phyloP scores from a whole-genome alignment of 2,797 vertebrate genomes.

The Passerculus sandwichensis region DNA sequence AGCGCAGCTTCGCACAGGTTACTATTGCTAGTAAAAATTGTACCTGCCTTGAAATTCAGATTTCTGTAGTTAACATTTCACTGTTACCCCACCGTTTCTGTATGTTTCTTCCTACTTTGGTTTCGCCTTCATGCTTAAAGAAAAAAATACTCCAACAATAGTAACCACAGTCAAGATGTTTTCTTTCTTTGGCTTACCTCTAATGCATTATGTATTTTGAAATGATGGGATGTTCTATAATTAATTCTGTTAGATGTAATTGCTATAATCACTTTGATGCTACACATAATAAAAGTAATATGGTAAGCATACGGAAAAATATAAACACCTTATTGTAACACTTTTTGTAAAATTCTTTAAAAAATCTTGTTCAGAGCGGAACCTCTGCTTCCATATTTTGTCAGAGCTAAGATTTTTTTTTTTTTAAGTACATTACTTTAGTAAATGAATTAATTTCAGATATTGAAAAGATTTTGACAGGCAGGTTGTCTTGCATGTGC shows the following conservation, averaged over 20 bases:
- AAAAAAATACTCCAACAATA: constrained; percentile 66
- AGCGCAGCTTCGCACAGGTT: constrained; percentile 15
- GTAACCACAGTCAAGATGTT: constrained; percentile 73
- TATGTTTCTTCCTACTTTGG: constrained; percentile 34
- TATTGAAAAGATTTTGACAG: constrained; percentile 51
- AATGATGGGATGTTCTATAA: constrained; percentile 81
- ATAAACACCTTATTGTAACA: constrained; percentile 79
- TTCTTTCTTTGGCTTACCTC: constrained; percentile 77
- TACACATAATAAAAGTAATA: constrained; percentile 83
- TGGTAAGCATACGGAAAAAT: constrained; percentile 79
- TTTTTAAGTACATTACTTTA: not conserved
- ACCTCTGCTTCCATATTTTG: not conserved
- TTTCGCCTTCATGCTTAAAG: constrained; percentile 1
- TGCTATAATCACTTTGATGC: constrained; percentile 84
- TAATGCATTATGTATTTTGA: constrained; percentile 81
- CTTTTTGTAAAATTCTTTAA: constrained; percentile 43
- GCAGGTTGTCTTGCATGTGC: constrained; percentile 1
- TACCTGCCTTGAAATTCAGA: not conserved
- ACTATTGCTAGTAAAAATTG: not conserved
- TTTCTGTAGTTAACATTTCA: constrained; percentile 19
- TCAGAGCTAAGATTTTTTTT: constrained; percentile 1
- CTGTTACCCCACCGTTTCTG: not conserved
- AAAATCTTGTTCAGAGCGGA: not conserved
- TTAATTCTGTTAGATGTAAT: constrained; percentile 86
- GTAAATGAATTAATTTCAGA: constrained; percentile 40